These are phyloP conservation scores for Calliphora vicina DNA, from an alignment of 1,140 invertebrate species.

Conservation along the genomic window DNA sequence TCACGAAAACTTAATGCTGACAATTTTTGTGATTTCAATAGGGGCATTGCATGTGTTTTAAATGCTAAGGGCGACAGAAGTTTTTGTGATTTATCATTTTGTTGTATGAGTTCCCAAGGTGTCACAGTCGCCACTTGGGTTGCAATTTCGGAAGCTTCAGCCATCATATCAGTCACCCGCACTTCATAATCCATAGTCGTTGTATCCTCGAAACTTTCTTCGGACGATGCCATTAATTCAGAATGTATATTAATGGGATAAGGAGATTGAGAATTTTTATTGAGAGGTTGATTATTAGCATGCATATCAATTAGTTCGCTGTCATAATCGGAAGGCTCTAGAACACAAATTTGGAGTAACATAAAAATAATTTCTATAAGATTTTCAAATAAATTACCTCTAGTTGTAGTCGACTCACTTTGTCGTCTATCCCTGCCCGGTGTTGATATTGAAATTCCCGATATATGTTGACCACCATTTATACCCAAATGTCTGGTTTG, in stretches of 20 bases:
- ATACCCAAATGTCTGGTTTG: slow-evolving; percentile 76
- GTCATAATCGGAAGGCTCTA: slow-evolving; percentile 46
- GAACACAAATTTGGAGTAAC: too few species aligned
- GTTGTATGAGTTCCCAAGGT: slow-evolving; percentile 59
- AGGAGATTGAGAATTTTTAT: slow-evolving; percentile 45
- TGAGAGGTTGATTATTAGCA: slow-evolving; percentile 38
- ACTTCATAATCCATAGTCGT: not conserved
- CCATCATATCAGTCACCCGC: not conserved
- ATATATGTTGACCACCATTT: slow-evolving; percentile 58
- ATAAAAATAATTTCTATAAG: not conserved
- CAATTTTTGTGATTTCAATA: slow-evolving; percentile 33
- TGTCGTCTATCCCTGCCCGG: slow-evolving; percentile 25
- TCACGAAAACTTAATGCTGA: slow-evolving; percentile 41
- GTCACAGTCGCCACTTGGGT: slow-evolving; percentile 47
- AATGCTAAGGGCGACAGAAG: not conserved
- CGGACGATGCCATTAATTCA: slow-evolving; percentile 51
- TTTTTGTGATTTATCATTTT: slow-evolving; percentile 38
- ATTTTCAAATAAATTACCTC: not conserved
- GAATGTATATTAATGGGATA: slow-evolving; percentile 42
- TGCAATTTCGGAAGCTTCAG: slow-evolving; percentile 44
- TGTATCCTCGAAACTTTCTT: slow-evolving; percentile 5
- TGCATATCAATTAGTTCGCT: slow-evolving; percentile 55
- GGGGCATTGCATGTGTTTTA: not conserved
- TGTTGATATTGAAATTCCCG: slow-evolving; percentile 46
- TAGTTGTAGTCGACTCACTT: not conserved